Evolutionary conservation across 2,888 invertebrate species (phyloP).

Genomic region (Hydraecia micacea): DNA sequence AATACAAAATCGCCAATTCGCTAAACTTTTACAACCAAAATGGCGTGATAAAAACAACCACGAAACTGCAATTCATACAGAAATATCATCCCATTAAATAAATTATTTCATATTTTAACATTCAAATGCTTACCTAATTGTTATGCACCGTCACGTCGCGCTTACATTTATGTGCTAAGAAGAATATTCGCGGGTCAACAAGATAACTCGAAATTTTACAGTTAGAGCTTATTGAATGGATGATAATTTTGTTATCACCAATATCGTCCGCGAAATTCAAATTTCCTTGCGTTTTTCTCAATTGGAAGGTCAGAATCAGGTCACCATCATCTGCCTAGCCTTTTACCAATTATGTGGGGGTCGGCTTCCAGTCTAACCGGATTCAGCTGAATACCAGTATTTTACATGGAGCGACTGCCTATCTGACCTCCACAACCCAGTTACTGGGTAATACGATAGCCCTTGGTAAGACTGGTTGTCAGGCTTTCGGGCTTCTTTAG

Average conservation of each 20-base stretch:
- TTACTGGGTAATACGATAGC: too few relatives aligned
- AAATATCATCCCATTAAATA: constrained; percentile 29
- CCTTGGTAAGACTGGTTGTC: too few relatives aligned
- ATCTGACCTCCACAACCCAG: too few relatives aligned
- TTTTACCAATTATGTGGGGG: too few relatives aligned
- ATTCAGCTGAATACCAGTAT: too few relatives aligned
- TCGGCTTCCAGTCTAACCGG: too few relatives aligned
- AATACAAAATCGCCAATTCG: too few relatives aligned
- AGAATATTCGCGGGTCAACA: constrained; percentile 40
- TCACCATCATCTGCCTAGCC: too few relatives aligned
- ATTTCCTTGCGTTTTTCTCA: background rate
- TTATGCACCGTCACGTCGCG: constrained; percentile 60
- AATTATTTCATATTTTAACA: constrained; percentile 39
- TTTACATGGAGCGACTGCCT: too few relatives aligned
- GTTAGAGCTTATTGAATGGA: constrained; percentile 3
- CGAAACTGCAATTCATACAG: constrained; percentile 3
- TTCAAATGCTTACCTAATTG: constrained; percentile 52
- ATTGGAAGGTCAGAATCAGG: background rate
- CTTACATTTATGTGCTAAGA: constrained; percentile 40
- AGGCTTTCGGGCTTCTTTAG: too few relatives aligned
- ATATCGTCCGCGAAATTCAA: background rate
- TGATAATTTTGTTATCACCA: background rate
- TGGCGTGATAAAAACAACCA: background rate
- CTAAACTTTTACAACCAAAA: background rate
- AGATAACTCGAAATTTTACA: constrained; percentile 34